These are phyloP conservation scores for Stercorarius parasiticus DNA, from an alignment of 2,113 vertebrate species.

Conservation along the genomic window DNA sequence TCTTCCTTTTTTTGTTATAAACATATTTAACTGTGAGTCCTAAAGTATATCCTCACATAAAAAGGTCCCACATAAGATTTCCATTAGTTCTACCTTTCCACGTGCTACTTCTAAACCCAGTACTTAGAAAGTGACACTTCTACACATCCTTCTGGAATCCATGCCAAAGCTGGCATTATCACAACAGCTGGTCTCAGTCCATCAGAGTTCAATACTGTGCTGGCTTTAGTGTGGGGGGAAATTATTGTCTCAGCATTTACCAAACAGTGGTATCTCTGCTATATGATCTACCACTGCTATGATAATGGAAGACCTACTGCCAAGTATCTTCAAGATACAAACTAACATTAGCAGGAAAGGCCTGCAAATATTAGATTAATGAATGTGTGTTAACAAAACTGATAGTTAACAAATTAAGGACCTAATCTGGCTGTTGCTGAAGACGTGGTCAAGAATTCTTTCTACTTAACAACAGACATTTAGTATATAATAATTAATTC, in stretches of 20 bases:
- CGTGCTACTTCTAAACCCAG: neutral
- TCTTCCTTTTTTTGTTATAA: neutral
- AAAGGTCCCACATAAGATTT: neutral
- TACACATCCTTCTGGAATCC: neutral
- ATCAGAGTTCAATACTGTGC: neutral
- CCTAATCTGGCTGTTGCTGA: neutral
- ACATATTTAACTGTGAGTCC: neutral
- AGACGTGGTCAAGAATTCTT: neutral
- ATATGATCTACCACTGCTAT: neutral
- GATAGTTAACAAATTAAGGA: neutral
- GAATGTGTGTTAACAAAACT: neutral
- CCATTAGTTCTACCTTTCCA: neutral
- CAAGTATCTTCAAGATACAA: neutral
- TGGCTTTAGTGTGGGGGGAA: neutral
- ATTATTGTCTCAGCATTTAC: neutral
- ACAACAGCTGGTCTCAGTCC: neutral
- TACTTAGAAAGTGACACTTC: neutral
- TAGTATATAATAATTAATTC: neutral
- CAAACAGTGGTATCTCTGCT: neutral
- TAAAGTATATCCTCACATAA: neutral
- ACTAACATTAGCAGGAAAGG: neutral
- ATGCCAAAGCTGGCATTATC: neutral
- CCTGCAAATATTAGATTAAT: neutral
- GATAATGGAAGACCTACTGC: neutral
- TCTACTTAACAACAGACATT: neutral